Evolutionary conservation across 2,888 invertebrate genomes (phyloP).

Genomic region (Tetanocera ferruginea): DNA sequence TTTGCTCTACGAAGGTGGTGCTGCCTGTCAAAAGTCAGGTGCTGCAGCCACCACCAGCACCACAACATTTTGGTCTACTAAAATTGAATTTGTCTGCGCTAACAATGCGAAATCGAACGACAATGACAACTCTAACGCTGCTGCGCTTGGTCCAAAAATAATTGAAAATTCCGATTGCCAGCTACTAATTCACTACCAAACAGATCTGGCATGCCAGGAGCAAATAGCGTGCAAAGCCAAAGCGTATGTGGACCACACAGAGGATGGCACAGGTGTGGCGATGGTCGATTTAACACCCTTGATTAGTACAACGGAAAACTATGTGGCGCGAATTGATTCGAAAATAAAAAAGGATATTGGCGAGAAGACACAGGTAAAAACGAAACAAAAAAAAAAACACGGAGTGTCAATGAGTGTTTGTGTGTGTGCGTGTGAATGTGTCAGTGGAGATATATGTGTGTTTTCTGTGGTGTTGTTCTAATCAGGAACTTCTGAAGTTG

Average conservation of each 20-base stretch:
- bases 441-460: neutral
- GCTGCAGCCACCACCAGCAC: slow-evolving; percentile 39
- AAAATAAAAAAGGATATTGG: slow-evolving; percentile 56
- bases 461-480: neutral
- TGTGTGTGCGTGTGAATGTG: neutral
- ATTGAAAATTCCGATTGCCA: slow-evolving; percentile 70
- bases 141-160: slow-evolving; percentile 59
- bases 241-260: slow-evolving; percentile 52
- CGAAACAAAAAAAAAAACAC: neutral
- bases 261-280: slow-evolving; percentile 55
- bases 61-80: slow-evolving; percentile 64
- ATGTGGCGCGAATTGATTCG: slow-evolving; percentile 64
- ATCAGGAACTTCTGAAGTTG: neutral
- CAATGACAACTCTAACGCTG: slow-evolving; percentile 45
- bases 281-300: slow-evolving; percentile 67
- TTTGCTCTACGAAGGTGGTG: slow-evolving; percentile 66
- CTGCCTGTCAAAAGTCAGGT: slow-evolving; percentile 54
- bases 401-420: neutral
- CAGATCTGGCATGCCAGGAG: slow-evolving; percentile 66
- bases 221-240: slow-evolving; percentile 65
- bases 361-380: slow-evolving; percentile 63
- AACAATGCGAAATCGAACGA: slow-evolving; percentile 58
- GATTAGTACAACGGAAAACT: slow-evolving; percentile 67
- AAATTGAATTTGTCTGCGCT: slow-evolving; percentile 70
- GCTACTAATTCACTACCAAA: slow-evolving; percentile 68